Base-by-base conservation (phyloP, 2,113 vertebrate genomes). In the Pedetes capensis region DNA sequence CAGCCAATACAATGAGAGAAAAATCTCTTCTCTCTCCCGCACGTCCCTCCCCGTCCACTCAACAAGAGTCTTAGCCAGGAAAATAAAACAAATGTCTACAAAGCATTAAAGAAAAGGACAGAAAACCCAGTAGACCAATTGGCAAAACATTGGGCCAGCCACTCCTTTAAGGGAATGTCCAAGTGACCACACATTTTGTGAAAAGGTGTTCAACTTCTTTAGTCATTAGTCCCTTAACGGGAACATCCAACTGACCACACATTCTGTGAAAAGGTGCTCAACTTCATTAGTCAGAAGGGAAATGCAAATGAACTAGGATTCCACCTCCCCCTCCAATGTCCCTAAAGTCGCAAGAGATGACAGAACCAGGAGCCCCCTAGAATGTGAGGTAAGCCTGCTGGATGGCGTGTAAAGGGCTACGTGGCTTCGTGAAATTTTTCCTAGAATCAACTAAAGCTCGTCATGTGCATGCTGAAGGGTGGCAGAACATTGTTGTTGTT, bases 201-300 rank as follows among this genome's bases (percentile, higher is more conserved):
- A 39, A 92, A 71, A 92, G 18, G 1, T 10, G 0, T 18, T 95
- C 25, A n/a, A 18, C 8, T 76, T 96, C 53, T 42, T 61, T 79
- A 75, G 25, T 93, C 47, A 42, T n/a, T n/a, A n/a, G n/a, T n/a
- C n/a, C 66, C 12, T 69, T 13, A 92, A 61, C 90, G 4, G 11
- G 22, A 88, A 22, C 53, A 66, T 34, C 16, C 55, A 88, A 81
- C 83, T 29, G 10, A 6, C 18, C n/a, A 81, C 27, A 32, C 37
- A 53, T 42, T 69, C 74, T 53, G 44, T 59, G 27, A 39, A 92
- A 71, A 92, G 18, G 1, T 10, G 0, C 23, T 95, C 25, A n/a
- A 18, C 8, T 76, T 96, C 53, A 49, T 61, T 79, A 75, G 25
- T 93, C 47, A 42, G 80, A 74, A 75, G 32, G 22, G 16, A 75